These are phyloP conservation scores for Allygus modestus DNA, from an alignment of 2,888 invertebrate species.

Conservation along the genomic window DNA sequence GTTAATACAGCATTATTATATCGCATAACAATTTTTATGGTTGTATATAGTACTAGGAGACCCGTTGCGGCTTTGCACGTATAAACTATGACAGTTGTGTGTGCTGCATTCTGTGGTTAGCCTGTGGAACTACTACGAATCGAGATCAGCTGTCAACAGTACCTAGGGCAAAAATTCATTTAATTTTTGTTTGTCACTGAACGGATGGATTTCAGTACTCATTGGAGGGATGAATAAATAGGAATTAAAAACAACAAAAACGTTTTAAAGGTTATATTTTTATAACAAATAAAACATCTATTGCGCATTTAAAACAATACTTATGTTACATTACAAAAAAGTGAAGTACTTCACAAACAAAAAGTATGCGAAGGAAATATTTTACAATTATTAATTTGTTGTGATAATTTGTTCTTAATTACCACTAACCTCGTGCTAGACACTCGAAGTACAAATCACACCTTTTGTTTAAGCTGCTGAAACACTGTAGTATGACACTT, in stretches of 20 bases:
- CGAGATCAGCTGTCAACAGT: too few relatives aligned
- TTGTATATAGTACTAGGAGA: too few relatives aligned
- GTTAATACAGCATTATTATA: too few relatives aligned
- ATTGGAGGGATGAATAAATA: too few relatives aligned
- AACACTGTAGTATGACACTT: conserved; percentile 21
- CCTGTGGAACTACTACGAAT: too few relatives aligned
- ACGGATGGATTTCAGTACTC: too few relatives aligned
- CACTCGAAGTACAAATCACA: conserved; percentile 22
- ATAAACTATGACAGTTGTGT: too few relatives aligned
- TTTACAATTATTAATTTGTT: conserved; percentile 26
- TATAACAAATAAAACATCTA: conserved; percentile 64
- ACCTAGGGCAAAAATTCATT: too few relatives aligned
- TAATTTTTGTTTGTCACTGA: too few relatives aligned
- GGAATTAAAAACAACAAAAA: neutral
- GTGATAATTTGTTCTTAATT: conserved; percentile 49
- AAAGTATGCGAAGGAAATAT: conserved; percentile 50
- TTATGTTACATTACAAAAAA: conserved; percentile 57
- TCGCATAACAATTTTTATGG: too few relatives aligned
- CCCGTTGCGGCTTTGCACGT: too few relatives aligned
- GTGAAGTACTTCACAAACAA: conserved; percentile 52
- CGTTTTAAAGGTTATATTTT: conserved; percentile 56
- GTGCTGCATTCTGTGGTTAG: too few relatives aligned
- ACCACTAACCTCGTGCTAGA: conserved; percentile 47
- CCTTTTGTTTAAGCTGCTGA: neutral
- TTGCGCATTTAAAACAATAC: conserved; percentile 63